Conservation (phyloP, 1,140 invertebrate species). For the Panulirus ornatus region DNA sequence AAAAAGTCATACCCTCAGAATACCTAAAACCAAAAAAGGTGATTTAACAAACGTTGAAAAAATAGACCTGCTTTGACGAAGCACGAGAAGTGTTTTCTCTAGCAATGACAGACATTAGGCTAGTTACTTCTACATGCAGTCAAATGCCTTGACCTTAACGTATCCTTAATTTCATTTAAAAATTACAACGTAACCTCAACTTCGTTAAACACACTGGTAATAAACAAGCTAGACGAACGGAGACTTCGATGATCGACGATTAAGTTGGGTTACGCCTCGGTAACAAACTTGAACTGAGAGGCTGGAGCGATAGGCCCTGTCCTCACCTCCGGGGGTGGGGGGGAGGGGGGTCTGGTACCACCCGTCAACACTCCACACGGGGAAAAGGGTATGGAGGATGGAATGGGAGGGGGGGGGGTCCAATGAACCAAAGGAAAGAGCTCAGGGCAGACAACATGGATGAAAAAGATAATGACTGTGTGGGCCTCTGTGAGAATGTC, state of each 20-base stretch:
- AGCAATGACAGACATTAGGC: constrained; percentile 60
- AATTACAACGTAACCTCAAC: constrained; percentile 71
- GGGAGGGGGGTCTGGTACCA: too few species aligned
- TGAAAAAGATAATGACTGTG: background rate
- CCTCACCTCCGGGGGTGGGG: constrained; percentile 40
- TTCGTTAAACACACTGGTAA: constrained; percentile 71
- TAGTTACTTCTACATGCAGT: constrained; percentile 69
- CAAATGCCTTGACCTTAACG: constrained; percentile 69
- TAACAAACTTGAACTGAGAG: constrained; percentile 72
- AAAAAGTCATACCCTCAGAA: constrained; percentile 61
- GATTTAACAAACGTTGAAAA: constrained; percentile 43
- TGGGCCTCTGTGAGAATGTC: background rate
- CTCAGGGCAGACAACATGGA: constrained; percentile 12
- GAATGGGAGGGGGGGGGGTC: background rate
- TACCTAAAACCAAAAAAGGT: constrained; percentile 26
- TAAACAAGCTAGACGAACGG: constrained; percentile 72
- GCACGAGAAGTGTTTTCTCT: constrained; percentile 46
- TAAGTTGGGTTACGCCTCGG: constrained; percentile 70
- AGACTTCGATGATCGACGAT: constrained; percentile 73
- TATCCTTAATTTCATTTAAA: constrained; percentile 67
- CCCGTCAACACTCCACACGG: background rate
- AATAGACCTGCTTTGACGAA: constrained; percentile 57
- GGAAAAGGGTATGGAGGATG: background rate
- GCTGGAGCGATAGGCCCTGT: constrained; percentile 58
- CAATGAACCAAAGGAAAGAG: constrained; percentile 25